Evolutionary conservation across 2,888 invertebrate genomes (phyloP).

Genomic region (Ophioninae sp.): DNA sequence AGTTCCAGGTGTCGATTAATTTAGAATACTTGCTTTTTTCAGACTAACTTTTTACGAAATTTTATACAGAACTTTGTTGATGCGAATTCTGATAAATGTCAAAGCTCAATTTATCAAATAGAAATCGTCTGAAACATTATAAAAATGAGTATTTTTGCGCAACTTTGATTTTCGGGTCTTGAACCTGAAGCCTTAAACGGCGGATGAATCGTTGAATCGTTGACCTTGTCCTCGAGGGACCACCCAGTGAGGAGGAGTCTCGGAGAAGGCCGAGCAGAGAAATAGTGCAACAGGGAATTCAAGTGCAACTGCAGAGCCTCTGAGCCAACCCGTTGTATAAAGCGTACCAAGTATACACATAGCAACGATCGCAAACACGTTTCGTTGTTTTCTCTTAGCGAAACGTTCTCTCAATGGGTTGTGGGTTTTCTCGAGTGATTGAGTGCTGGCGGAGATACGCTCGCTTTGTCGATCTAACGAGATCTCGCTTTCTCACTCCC

Average conservation of each 20-base stretch:
- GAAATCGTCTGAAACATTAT: background rate
- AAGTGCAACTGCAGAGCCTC: slow-evolving; percentile 40
- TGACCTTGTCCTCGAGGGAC: slow-evolving; percentile 62
- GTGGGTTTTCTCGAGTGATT: slow-evolving; percentile 56
- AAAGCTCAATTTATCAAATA: no score
- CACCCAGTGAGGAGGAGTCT: slow-evolving; percentile 57
- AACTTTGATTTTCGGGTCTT: background rate
- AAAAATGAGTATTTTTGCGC: background rate
- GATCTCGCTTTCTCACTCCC: slow-evolving; percentile 25
- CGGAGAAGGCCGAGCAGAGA: slow-evolving; percentile 43
- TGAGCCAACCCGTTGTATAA: slow-evolving; percentile 10
- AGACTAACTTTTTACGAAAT: no score
- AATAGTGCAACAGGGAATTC: slow-evolving; percentile 48
- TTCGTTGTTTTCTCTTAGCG: slow-evolving; percentile 48
- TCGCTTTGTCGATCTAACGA: slow-evolving; percentile 61
- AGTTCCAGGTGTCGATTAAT: no score
- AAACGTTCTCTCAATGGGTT: slow-evolving; percentile 57
- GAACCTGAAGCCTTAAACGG: background rate
- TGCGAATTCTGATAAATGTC: no score
- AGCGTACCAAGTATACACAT: background rate
- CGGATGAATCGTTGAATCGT: slow-evolving; percentile 57
- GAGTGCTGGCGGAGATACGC: slow-evolving; percentile 57
- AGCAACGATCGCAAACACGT: slow-evolving; percentile 43
- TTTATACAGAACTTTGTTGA: no score
- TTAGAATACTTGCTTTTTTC: no score